Evolutionary conservation across 1,140 invertebrate species (phyloP).

Genomic region (Elymnias hypermnestra): DNA sequence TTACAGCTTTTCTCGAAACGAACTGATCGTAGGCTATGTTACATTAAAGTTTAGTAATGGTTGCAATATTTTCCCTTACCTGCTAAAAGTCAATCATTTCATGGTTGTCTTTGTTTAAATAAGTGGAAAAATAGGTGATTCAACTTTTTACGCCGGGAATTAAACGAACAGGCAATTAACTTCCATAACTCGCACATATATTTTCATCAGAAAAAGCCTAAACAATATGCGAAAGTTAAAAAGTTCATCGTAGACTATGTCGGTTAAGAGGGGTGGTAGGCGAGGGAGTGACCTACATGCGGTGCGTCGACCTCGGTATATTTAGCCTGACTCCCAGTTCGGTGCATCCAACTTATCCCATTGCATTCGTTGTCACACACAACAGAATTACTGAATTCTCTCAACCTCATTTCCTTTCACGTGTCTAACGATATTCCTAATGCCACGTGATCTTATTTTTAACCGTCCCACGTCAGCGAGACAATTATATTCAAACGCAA

Average conservation of each 20-base stretch:
- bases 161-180: too few relatives aligned
- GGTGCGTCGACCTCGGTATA: conserved; percentile 62
- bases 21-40: too few relatives aligned
- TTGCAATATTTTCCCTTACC: not conserved
- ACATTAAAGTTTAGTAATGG: too few relatives aligned
- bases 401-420: conserved; percentile 25
- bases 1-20: too few relatives aligned
- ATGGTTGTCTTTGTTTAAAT: too few relatives aligned
- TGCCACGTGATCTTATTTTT: conserved; percentile 21
- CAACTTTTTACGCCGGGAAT: too few relatives aligned
- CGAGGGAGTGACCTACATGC: conserved; percentile 54
- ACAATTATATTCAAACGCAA: not conserved
- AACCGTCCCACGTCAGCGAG: conserved; percentile 1
- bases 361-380: conserved; percentile 44
- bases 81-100: too few relatives aligned
- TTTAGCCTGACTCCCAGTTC: conserved; percentile 48
- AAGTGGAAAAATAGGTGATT: not conserved
- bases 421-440: conserved; percentile 18
- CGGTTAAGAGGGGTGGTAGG: conserved; percentile 18
- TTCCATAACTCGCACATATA: not conserved
- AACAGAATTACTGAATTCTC: conserved; percentile 27
- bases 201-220: conserved; percentile 7
- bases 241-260: conserved; percentile 4
- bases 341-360: conserved; percentile 50
- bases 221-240: conserved; percentile 11